Conservation (phyloP, 2,888 invertebrate genomes). For the Scotopteryx bipunctaria region DNA sequence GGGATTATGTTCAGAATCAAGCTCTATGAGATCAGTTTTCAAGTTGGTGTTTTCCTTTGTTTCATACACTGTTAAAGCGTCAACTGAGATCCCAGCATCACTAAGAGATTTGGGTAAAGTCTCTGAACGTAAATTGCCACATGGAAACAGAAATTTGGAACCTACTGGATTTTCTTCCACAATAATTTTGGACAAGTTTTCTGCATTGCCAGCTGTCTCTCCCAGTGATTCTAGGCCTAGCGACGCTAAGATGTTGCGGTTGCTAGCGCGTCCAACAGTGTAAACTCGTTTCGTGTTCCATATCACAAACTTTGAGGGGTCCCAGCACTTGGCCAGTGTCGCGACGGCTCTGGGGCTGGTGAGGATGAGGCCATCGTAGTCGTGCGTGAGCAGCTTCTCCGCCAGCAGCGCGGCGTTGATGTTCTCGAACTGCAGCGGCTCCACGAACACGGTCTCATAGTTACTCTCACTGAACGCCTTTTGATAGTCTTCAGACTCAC, state of each 20-base stretch:
- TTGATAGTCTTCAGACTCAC: slow-evolving; percentile 68
- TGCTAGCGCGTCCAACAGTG: slow-evolving; percentile 65
- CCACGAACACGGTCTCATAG: slow-evolving; percentile 65
- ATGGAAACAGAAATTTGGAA: slow-evolving; percentile 68
- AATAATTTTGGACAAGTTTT: slow-evolving; percentile 63
- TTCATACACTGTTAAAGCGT: slow-evolving; percentile 68
- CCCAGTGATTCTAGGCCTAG: slow-evolving; percentile 67
- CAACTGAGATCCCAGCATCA: slow-evolving; percentile 51
- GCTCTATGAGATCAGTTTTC: slow-evolving; percentile 54
- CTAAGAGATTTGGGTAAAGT: slow-evolving; percentile 55
- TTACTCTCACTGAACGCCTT: slow-evolving; percentile 58
- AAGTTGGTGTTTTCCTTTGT: slow-evolving; percentile 70
- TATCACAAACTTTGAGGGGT: slow-evolving; percentile 60
- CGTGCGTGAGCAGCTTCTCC: slow-evolving; percentile 47
- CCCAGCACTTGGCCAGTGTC: slow-evolving; percentile 67
- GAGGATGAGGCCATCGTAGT: slow-evolving; percentile 63
- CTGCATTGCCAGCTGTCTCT: slow-evolving; percentile 60
- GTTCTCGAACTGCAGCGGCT: slow-evolving; percentile 67
- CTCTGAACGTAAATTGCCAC: slow-evolving; percentile 69
- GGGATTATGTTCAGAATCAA: slow-evolving; percentile 45
- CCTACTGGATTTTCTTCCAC: slow-evolving; percentile 50
- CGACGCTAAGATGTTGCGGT: slow-evolving; percentile 54
- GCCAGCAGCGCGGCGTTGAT: slow-evolving; percentile 50
- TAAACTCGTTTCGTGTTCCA: slow-evolving; percentile 66
- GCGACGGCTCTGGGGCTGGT: slow-evolving; percentile 71